These are phyloP conservation scores for Ceramica pisi DNA, from an alignment of 2,888 invertebrate species.

Conservation along the genomic window DNA sequence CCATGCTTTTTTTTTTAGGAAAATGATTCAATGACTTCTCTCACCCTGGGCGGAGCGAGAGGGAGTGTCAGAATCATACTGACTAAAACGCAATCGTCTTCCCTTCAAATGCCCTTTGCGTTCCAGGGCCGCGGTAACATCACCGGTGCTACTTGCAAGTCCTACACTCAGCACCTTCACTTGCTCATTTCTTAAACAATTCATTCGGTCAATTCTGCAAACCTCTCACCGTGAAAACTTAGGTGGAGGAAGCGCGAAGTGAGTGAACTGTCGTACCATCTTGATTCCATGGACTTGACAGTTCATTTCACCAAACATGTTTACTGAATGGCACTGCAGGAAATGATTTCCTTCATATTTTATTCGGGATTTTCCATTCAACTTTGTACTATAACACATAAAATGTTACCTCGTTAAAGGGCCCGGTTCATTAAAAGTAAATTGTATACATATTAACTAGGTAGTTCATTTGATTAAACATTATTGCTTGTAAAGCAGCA, in stretches of 20 bases:
- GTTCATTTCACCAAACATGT: too few species aligned
- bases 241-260: too few species aligned
- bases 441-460: constrained; percentile 22
- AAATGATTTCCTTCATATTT: constrained; percentile 1
- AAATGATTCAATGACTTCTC: too few species aligned
- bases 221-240: too few species aligned
- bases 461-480: constrained; percentile 14
- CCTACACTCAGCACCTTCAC: constrained; percentile 55
- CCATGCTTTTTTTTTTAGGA: neutral
- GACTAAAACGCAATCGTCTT: too few species aligned
- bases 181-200: constrained; percentile 27
- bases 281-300: too few species aligned
- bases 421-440: constrained; percentile 19
- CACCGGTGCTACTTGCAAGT: constrained; percentile 1
- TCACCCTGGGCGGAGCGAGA: too few species aligned
- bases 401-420: constrained; percentile 1
- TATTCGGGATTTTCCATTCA: constrained; percentile 15
- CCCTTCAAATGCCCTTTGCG: too few species aligned
- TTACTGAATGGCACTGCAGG: too few species aligned
- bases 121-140: too few species aligned
- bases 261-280: too few species aligned
- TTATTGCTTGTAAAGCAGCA: constrained; percentile 8
- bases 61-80: too few species aligned
- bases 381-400: neutral
- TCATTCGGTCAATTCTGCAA: neutral